Percentiles rank a stretch among this genome's conserved stretches.
phyloP scores from a whole-genome alignment of 2,797 vertebrate species.

The Neoniphon sammara region DNA sequence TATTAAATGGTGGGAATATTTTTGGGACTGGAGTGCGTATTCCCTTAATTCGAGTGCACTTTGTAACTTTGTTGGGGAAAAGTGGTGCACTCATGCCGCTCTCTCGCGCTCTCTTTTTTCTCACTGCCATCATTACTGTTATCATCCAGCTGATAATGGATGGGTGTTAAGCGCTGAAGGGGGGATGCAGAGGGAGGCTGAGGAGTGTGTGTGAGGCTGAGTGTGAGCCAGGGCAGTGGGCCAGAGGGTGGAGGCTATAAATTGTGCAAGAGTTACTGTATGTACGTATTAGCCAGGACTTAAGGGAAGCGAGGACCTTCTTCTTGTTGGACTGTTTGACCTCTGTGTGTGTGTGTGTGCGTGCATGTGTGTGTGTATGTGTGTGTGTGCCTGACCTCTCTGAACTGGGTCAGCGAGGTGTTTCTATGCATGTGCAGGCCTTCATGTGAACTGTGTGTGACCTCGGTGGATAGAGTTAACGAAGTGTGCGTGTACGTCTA shows the following conservation, averaged over 20 bases:
- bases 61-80: not conserved
- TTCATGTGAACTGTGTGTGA: conserved; percentile 36
- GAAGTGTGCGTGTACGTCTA: not conserved
- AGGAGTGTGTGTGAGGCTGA: not conserved
- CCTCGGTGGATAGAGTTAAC: not conserved
- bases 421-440: not conserved
- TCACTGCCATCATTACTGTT: not conserved
- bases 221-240: conserved; percentile 5
- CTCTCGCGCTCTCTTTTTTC: not conserved
- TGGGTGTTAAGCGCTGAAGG: not conserved
- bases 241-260: conserved; percentile 3
- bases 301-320: conserved; percentile 19
- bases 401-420: not conserved
- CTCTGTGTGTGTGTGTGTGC: conserved; percentile 11
- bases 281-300: conserved; percentile 10
- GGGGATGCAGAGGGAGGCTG: not conserved
- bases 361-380: too few relatives aligned
- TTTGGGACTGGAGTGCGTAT: too few relatives aligned
- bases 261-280: conserved; percentile 24
- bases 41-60: not conserved
- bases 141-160: not conserved
- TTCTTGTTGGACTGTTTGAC: conserved; percentile 27
- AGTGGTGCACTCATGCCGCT: not conserved
- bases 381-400: not conserved
- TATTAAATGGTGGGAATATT: too few relatives aligned